These are phyloP conservation scores for Apis cerana DNA, from an alignment of 1,140 invertebrate species.

Conservation along the genomic window DNA sequence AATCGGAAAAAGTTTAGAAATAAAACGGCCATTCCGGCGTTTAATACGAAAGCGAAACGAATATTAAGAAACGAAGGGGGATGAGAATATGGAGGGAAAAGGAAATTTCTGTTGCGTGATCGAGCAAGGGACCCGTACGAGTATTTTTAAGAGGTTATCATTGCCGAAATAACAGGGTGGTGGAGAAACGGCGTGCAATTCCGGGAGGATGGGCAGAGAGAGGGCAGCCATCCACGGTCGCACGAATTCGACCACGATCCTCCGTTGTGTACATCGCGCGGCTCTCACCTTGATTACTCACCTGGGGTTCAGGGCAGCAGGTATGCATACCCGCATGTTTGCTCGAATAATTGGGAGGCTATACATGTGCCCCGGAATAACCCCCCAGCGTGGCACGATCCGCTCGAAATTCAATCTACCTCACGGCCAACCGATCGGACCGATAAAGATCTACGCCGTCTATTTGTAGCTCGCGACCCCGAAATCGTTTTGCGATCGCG, in stretches of 20 bases:
- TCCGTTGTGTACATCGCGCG: slow-evolving; percentile 48
- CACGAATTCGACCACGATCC: slow-evolving; percentile 46
- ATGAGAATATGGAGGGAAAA: too few relatives aligned
- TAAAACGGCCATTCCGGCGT: too few relatives aligned
- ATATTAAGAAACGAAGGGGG: too few relatives aligned
- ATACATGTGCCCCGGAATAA: slow-evolving; percentile 46
- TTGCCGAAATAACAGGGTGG: slow-evolving; percentile 32
- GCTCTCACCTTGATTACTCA: slow-evolving; percentile 67
- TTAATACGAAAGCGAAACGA: too few relatives aligned
- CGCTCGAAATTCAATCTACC: slow-evolving; percentile 64
- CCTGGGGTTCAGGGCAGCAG: slow-evolving; percentile 60
- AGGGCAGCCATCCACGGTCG: slow-evolving; percentile 15
- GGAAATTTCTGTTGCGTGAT: too few relatives aligned
- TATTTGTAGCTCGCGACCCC: slow-evolving; percentile 44
- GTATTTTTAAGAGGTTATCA: slow-evolving; percentile 35
- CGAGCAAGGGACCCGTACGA: too few relatives aligned
- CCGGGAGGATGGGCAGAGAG: neutral
- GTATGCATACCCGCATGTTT: slow-evolving; percentile 68
- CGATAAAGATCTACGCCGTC: slow-evolving; percentile 54
- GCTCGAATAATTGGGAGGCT: slow-evolving; percentile 65
- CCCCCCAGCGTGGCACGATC: slow-evolving; percentile 26
- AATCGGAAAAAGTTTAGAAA: too few relatives aligned
- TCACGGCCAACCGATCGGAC: slow-evolving; percentile 44
- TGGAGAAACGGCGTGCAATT: slow-evolving; percentile 11
- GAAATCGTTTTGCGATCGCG: slow-evolving; percentile 47